phyloP scores from a whole-genome alignment of 2,888 invertebrate species.

The Poecilobothrus nobilitatus region DNA sequence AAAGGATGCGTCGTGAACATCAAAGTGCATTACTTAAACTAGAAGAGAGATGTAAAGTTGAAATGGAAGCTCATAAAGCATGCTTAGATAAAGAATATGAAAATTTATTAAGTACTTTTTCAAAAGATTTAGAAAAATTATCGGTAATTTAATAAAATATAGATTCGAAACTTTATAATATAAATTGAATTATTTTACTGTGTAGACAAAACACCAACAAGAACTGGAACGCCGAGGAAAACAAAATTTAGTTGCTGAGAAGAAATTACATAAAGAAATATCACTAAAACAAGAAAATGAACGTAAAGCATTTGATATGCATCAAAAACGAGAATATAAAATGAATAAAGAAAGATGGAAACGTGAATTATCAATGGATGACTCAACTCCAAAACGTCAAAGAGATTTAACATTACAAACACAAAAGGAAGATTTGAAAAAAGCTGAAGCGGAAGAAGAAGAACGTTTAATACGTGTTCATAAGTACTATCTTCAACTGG shows the following conservation, averaged over 20 bases:
- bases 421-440: slow-evolving; percentile 85
- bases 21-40: slow-evolving; percentile 89
- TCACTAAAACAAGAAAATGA: slow-evolving; percentile 82
- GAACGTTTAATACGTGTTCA: slow-evolving; percentile 79
- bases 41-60: slow-evolving; percentile 91
- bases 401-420: slow-evolving; percentile 82
- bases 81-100: slow-evolving; percentile 96
- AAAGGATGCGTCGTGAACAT: slow-evolving; percentile 94
- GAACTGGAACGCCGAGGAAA: slow-evolving; percentile 74
- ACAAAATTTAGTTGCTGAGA: slow-evolving; percentile 80
- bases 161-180: too few species aligned
- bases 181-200: slow-evolving; percentile 7
- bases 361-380: slow-evolving; percentile 83
- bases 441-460: slow-evolving; percentile 85
- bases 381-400: slow-evolving; percentile 84
- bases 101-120: slow-evolving; percentile 80
- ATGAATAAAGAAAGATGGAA: slow-evolving; percentile 95
- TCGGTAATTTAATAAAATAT: slow-evolving; percentile 47
- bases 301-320: slow-evolving; percentile 80
- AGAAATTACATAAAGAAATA: slow-evolving; percentile 89
- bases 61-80: slow-evolving; percentile 94
- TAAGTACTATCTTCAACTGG: slow-evolving; percentile 83
- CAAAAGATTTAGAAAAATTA: slow-evolving; percentile 82
- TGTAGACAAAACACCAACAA: slow-evolving; percentile 62
- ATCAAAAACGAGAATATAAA: slow-evolving; percentile 95